Base-by-base conservation (phyloP, 2,113 vertebrate species). In the Regulus satrapa region DNA sequence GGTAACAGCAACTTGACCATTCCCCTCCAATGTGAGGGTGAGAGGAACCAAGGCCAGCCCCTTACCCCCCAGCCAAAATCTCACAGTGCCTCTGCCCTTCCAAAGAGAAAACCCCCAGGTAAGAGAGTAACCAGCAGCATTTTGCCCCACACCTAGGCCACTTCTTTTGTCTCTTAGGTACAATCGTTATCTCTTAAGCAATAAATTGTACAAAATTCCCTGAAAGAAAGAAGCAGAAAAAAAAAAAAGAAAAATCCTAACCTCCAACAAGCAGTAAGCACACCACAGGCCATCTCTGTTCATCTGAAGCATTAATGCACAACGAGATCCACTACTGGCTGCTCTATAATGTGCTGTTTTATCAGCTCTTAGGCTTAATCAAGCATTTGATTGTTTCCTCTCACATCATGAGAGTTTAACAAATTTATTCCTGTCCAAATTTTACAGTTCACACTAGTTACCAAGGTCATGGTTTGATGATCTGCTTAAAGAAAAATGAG, bases 21-120 rank as follows among this genome's bases (percentile, higher is more conserved):
- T 59, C 20, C 55, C 31, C 32, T 36, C 20, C 0, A 1, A 59
- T 38, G 9, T 23, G 8, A 58, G 23, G 68, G 18, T 0, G 0
- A 15, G 29, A 59, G 6, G 8, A 51, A 26, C 38, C 9, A 29
- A 52, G 38, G 21, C 48, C 48, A 54, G 7, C 21, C 32, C 16
- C 21, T 72, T 21, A 54, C 2, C 10, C 8, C 6, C 32, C 8
- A 3, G 21, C 56, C 38, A 36, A 73, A 32, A 46, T 23, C 40
- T 45, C 2, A 0, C 2, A 1, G 21, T 25, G 11, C 32, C 14
- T 52, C 17, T 46, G 48, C 23, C n/a, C 23, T 32, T 23, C 40
- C 28, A 14, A 63, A 18, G 7, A 36, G 32, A 72, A 45, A 62
- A 32, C 2, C 3, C 7, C 3, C 23, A 45, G 9, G 7, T 46